phyloP scores from a whole-genome alignment of 1,140 invertebrate genomes.

The Caenorhabditis inopinata region DNA sequence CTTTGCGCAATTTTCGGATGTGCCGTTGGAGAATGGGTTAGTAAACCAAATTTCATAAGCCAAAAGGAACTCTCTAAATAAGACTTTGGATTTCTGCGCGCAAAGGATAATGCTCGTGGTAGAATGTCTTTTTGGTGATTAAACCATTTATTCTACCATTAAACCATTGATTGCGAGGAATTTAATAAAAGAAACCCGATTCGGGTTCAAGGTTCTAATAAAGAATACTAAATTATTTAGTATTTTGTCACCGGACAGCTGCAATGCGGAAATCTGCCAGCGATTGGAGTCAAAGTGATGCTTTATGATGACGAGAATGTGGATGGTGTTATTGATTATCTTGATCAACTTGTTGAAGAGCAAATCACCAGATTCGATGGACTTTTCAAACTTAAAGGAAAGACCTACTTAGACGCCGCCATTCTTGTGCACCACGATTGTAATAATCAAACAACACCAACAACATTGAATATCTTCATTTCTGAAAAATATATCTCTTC shows the following conservation, averaged over 20 bases:
- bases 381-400: conserved; percentile 45
- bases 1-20: conserved; percentile 39
- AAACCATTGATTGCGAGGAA: too few species aligned
- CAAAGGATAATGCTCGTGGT: too few species aligned
- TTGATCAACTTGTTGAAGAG: conserved; percentile 52
- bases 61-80: too few species aligned
- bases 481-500: conserved; percentile 38
- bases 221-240: too few species aligned
- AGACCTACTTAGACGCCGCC: conserved; percentile 52
- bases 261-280: conserved; percentile 48
- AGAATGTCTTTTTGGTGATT: too few species aligned
- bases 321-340: too few species aligned
- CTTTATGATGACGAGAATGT: conserved; percentile 52
- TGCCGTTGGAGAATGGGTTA: conserved; percentile 43
- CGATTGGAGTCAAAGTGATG: conserved; percentile 52
- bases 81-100: conserved; percentile 43
- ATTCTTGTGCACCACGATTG: conserved; percentile 60
- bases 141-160: too few species aligned
- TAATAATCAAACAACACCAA: conserved; percentile 59
- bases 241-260: conserved; percentile 46
- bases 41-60: background rate
- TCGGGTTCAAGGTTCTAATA: too few species aligned
- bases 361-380: conserved; percentile 46
- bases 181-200: too few species aligned
- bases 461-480: conserved; percentile 46